Conservation (phyloP, 2,113 vertebrate genomes). For the Ptilonorhynchus violaceus region DNA sequence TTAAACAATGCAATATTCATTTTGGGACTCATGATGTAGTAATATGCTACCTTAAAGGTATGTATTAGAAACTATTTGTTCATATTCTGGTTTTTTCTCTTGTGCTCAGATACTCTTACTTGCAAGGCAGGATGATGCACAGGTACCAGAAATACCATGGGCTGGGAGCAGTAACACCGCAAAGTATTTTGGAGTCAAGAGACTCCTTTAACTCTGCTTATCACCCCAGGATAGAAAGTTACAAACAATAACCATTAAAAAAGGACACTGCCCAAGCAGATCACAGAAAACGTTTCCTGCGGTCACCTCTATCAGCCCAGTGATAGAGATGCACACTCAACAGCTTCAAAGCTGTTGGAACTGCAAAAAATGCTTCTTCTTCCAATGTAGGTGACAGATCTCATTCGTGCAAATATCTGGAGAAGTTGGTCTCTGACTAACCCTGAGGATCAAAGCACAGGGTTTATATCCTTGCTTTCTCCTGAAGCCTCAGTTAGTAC, state of each 20-base stretch:
- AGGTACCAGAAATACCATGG: not conserved
- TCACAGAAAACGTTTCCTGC: not conserved
- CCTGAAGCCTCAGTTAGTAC: not conserved
- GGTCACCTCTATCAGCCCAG: not conserved
- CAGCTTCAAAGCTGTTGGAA: not conserved
- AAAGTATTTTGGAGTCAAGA: not conserved
- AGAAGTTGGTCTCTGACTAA: not conserved
- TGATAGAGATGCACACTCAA: not conserved
- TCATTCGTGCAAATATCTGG: not conserved
- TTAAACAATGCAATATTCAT: not conserved
- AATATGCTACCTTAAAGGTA: not conserved
- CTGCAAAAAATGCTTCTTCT: not conserved
- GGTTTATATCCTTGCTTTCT: not conserved
- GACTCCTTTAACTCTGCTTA: not conserved
- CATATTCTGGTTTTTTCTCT: not conserved
- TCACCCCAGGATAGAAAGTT: not conserved
- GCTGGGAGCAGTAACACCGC: not conserved
- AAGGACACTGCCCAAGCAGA: not conserved
- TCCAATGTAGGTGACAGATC: not conserved
- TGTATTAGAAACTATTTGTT: not conserved
- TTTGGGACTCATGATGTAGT: not conserved
- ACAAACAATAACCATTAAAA: not conserved
- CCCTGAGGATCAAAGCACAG: not conserved
- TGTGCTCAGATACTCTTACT: not conserved
- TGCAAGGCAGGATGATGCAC: not conserved